Evolutionary conservation across 2,888 invertebrate species (phyloP).

Genomic region (Chironomus tentans): DNA sequence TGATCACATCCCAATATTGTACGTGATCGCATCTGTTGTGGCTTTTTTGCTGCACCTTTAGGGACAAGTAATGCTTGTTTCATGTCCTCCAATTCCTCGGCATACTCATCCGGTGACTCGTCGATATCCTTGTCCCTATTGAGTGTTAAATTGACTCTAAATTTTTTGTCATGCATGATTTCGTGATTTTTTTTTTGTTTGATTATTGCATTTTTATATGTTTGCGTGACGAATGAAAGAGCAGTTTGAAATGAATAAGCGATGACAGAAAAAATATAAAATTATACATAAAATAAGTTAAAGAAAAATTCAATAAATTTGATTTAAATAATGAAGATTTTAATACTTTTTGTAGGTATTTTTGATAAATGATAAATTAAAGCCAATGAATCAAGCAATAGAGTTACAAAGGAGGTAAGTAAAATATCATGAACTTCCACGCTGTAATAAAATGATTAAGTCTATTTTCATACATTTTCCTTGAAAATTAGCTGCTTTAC

Average conservation of each 20-base stretch:
- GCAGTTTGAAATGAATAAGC: background rate
- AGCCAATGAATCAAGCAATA: too few species aligned
- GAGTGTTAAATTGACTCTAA: constrained; percentile 27
- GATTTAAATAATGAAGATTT: background rate
- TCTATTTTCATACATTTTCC: too few species aligned
- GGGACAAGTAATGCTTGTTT: constrained; percentile 28
- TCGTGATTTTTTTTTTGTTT: too few species aligned
- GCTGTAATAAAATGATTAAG: too few species aligned
- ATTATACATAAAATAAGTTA: background rate
- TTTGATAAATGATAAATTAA: too few species aligned
- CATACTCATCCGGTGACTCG: constrained; percentile 26
- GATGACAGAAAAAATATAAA: background rate
- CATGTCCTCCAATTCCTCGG: constrained; percentile 30
- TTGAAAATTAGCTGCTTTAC: too few species aligned
- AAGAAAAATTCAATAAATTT: background rate
- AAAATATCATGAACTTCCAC: too few species aligned
- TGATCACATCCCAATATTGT: constrained; percentile 37
- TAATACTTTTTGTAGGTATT: too few species aligned
- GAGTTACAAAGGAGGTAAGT: too few species aligned
- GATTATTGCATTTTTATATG: too few species aligned
- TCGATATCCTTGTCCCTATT: constrained; percentile 25
- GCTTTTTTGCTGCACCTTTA: constrained; percentile 28
- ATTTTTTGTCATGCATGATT: background rate
- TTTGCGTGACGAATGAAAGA: too few species aligned
- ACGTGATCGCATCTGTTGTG: constrained; percentile 34